A percentile compares a stretch with the other conserved stretches of the same genome.
Conservation (phyloP, 2,113 vertebrate species). For the Neofelis nebulosa region DNA sequence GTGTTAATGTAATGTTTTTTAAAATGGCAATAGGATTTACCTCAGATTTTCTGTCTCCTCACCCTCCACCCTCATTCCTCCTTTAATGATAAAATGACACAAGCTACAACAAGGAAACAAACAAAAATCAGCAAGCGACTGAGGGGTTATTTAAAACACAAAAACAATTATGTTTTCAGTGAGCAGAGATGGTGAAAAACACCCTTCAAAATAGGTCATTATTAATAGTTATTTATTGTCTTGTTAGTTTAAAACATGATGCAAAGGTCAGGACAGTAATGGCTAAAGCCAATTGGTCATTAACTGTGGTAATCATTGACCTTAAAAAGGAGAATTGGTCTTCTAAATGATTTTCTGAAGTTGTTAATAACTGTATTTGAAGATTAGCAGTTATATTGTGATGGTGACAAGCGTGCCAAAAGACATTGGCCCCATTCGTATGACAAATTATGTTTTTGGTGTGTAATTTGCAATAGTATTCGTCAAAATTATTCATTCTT, state of each 20-base stretch:
- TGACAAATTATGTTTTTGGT: conserved; percentile 74
- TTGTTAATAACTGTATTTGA: conserved; percentile 74
- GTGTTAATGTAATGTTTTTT: neutral
- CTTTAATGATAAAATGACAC: conserved; percentile 42
- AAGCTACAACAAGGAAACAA: conserved; percentile 29
- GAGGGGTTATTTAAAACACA: conserved; percentile 51
- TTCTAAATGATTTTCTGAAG: conserved; percentile 72
- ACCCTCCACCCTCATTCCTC: neutral
- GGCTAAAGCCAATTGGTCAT: conserved; percentile 67
- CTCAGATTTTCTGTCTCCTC: neutral
- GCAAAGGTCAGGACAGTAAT: conserved; percentile 64
- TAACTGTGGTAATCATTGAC: conserved; percentile 72
- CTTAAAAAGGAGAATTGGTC: conserved; percentile 69
- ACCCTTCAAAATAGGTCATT: conserved; percentile 53
- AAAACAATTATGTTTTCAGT: conserved; percentile 57
- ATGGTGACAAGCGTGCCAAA: conserved; percentile 63
- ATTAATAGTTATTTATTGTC: conserved; percentile 63
- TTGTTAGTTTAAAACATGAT: conserved; percentile 65
- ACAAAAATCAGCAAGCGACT: conserved; percentile 28
- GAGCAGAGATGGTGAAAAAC: conserved; percentile 38
- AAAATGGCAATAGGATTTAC: neutral
- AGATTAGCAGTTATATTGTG: conserved; percentile 70
- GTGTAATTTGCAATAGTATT: conserved; percentile 73
- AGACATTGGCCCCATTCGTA: conserved; percentile 69
- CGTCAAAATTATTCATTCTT: conserved; percentile 75